These are phyloP conservation scores for Nephotettix cincticeps DNA, from an alignment of 1,140 invertebrate genomes.

Conservation along the genomic window DNA sequence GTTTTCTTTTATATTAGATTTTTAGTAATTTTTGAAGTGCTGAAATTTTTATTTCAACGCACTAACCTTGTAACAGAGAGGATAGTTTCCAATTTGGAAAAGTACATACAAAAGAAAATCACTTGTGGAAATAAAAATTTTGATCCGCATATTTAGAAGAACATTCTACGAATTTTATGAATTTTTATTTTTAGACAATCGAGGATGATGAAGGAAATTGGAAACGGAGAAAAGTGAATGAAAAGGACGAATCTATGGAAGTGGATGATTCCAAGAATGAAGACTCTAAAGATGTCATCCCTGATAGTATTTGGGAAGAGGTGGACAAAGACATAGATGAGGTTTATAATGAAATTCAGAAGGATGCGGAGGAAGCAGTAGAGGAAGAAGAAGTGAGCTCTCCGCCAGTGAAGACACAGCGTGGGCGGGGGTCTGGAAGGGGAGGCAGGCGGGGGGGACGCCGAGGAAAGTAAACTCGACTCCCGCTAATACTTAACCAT, in stretches of 20 bases:
- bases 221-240: slow-evolving; percentile 27
- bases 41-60: too few relatives aligned
- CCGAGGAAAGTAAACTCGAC: slow-evolving; percentile 18
- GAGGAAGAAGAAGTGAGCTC: slow-evolving; percentile 33
- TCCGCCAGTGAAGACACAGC: slow-evolving; percentile 32
- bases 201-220: slow-evolving; percentile 40
- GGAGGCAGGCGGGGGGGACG: slow-evolving; percentile 23
- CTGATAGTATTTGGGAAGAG: slow-evolving; percentile 43
- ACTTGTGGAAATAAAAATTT: too few relatives aligned
- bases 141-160: too few relatives aligned
- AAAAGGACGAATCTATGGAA: background rate
- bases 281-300: slow-evolving; percentile 43
- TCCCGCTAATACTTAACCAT: too few relatives aligned
- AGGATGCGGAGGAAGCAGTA: background rate
- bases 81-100: too few relatives aligned
- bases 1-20: too few relatives aligned
- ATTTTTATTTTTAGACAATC: too few relatives aligned
- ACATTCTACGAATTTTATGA: too few relatives aligned
- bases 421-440: slow-evolving; percentile 18
- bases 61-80: too few relatives aligned
- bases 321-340: slow-evolving; percentile 40
- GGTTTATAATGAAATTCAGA: background rate
- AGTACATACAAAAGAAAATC: too few relatives aligned
- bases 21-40: too few relatives aligned
- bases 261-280: slow-evolving; percentile 36